Percentiles rank a stretch among this genome's conserved stretches.
Evolutionary conservation across 2,888 invertebrate genomes (phyloP).

Genomic region (Saturnia japonica): DNA sequence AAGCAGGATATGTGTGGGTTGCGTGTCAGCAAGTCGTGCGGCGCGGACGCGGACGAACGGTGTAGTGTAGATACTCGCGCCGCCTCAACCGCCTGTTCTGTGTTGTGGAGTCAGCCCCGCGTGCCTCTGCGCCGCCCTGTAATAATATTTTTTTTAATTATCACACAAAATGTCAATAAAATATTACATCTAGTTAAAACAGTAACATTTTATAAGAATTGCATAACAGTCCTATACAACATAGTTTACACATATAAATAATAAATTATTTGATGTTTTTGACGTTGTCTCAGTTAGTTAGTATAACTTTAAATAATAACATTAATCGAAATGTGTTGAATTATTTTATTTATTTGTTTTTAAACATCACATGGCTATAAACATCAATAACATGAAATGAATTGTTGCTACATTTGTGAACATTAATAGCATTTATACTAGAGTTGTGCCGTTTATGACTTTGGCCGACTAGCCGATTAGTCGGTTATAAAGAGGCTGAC

Average conservation of each 20-base stretch:
- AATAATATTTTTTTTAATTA: slow-evolving; percentile 42
- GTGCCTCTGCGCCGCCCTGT: slow-evolving; percentile 74
- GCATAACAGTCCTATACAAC: background rate
- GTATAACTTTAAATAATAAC: background rate
- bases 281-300: background rate
- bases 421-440: background rate
- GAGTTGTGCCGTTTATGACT: too few relatives aligned
- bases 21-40: slow-evolving; percentile 69
- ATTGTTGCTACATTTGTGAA: background rate
- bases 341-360: background rate
- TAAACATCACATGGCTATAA: background rate
- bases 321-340: background rate
- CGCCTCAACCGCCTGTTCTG: slow-evolving; percentile 57
- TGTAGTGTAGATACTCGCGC: slow-evolving; percentile 67
- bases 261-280: background rate
- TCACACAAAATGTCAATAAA: slow-evolving; percentile 5
- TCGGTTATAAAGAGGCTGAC: too few relatives aligned
- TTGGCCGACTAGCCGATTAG: too few relatives aligned
- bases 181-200: background rate
- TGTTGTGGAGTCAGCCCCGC: slow-evolving; percentile 69
- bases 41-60: slow-evolving; percentile 68
- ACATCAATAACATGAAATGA: background rate
- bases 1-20: slow-evolving; percentile 60
- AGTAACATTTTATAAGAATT: too few relatives aligned
- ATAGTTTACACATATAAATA: background rate